Evolutionary conservation across 1,140 invertebrate genomes (phyloP), one percentile per base, ranked within the genome.

Genomic region (Anadara kagoshimensis): DNA sequence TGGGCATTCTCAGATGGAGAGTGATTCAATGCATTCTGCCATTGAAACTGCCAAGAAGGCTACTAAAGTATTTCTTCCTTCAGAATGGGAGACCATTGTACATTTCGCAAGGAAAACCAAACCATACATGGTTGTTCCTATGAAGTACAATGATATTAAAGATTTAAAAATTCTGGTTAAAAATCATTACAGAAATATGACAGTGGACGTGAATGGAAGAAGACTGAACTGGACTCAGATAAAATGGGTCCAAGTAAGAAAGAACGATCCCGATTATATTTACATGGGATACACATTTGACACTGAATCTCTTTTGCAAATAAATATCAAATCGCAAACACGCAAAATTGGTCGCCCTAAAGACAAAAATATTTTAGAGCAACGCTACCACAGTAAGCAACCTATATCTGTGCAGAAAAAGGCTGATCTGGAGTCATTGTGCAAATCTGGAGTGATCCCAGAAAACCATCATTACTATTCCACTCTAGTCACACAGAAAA

Each of bases 41-140:
- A 86, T 87, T 10, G 80, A 85, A 24, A 11, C 18, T 10, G 67
- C 59, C 18, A 71, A 78, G 54, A 69, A 70, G 16, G 45, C 36
- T n/a, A 74, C 66, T n/a, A 43, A 54, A 36, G 65, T 73, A 0
- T 67, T 53, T 58, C 16, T 63, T 14, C 70, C 69, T 29, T 67
- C 47, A 5, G 69, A 76, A 47, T 79, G 78, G 71, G 57, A 70
- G n/a, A 71, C 71, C 16, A 49, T 76, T 16, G 20, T 76, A 0
- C 36, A 12, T 0, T 20, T 73, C 22, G 67, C 78, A 0, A 66
- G 71, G 53, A 41, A 43, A 45, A 70, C 44, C n/a, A 36, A 73
- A 18, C 66, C 59, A 16, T 79, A 71, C 43, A 29, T 66, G 0
- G 54, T 73, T 0, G 43, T 70, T 49, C 69, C 65, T 54, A 18